phyloP scores from a whole-genome alignment of 2,113 vertebrate species.

The Pan paniscus region DNA sequence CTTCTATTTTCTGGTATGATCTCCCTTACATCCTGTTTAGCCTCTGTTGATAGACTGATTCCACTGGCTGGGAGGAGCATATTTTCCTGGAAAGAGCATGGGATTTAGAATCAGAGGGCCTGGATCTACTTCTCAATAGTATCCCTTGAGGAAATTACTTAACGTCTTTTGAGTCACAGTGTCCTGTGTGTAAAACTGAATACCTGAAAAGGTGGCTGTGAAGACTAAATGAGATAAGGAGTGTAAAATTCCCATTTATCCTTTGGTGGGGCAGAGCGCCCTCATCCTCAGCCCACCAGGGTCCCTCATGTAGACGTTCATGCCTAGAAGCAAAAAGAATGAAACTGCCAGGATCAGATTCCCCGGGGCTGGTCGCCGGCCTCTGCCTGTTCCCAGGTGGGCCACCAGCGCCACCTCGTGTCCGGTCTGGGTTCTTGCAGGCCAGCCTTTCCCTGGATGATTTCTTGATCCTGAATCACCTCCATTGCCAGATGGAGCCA shows the following conservation, averaged over 20 bases:
- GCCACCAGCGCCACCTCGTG: constrained; percentile 52
- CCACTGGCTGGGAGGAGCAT: not conserved
- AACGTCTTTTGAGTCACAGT: not conserved
- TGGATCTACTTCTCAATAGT: not conserved
- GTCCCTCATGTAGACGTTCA: no score
- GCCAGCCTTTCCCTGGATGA: not conserved
- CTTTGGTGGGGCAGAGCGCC: not conserved
- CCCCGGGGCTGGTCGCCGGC: not conserved
- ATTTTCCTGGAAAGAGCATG: not conserved
- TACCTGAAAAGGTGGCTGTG: not conserved
- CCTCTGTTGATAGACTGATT: not conserved
- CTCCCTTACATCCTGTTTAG: not conserved
- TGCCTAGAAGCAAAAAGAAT: not conserved
- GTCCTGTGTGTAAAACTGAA: not conserved
- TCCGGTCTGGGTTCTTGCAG: not conserved
- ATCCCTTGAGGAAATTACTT: not conserved
- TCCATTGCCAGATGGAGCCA: not conserved
- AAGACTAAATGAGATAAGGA: not conserved
- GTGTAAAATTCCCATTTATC: not conserved
- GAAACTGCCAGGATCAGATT: not conserved
- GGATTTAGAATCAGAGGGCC: not conserved
- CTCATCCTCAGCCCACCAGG: not conserved
- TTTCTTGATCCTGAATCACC: not conserved
- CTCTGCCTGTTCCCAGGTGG: not conserved
- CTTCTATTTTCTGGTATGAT: not conserved